phyloP scores from a whole-genome alignment of 30 jellyfish, hydroid and myxozoan species.

The Hydra vulgaris region DNA sequence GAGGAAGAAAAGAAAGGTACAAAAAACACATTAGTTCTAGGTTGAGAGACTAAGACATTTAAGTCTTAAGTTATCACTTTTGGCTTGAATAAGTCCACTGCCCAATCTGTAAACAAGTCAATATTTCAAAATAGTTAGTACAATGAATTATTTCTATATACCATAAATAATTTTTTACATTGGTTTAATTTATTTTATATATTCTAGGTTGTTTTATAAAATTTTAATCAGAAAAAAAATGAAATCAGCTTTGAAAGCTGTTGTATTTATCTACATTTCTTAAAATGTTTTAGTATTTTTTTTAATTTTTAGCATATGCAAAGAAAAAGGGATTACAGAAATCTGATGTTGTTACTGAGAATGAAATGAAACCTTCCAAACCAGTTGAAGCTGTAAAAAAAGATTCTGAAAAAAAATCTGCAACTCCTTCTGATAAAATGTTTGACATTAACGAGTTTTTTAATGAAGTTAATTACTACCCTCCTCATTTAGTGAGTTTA shows the following conservation, averaged over 20 bases:
- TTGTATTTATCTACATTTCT: background rate
- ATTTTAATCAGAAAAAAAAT: background rate
- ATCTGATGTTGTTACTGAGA: background rate
- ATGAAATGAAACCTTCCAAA: background rate
- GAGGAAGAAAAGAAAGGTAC: conserved; percentile 56
- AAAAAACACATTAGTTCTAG: too few relatives aligned
- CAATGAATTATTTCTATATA: background rate
- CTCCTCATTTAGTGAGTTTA: conserved; percentile 74
- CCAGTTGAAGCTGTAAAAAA: background rate
- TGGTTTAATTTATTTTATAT: background rate
- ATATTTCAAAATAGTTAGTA: background rate
- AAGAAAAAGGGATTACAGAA: conserved; percentile 18
- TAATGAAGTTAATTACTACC: conserved; percentile 70
- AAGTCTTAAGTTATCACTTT: too few relatives aligned
- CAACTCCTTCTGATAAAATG: conserved; percentile 47
- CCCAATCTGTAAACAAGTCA: too few relatives aligned
- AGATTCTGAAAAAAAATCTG: background rate
- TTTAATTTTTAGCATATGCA: conserved; percentile 18
- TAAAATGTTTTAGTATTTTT: background rate
- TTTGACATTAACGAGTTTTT: conserved; percentile 73
- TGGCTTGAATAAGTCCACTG: too few relatives aligned
- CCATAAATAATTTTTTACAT: background rate
- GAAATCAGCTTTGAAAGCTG: background rate
- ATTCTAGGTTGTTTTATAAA: background rate
- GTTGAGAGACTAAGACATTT: background rate